phyloP scores from a whole-genome alignment of 1,140 invertebrate genomes.

The Papilio machaon region DNA sequence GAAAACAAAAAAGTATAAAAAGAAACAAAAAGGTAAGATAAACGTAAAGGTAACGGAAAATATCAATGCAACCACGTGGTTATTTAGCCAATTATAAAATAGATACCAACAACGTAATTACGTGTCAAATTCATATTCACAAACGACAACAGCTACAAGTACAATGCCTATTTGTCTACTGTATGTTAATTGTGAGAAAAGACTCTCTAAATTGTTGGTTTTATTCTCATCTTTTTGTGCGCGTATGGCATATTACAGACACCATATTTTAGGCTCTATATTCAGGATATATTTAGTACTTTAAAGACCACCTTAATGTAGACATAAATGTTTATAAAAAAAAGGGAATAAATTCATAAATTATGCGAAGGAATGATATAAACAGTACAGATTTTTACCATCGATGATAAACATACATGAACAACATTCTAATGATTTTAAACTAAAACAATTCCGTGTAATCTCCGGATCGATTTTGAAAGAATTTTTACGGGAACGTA shows the following conservation, averaged over 20 bases:
- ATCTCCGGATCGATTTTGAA: too few relatives aligned
- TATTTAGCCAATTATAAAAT: slow-evolving; percentile 7
- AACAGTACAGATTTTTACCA: too few relatives aligned
- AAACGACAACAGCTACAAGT: neutral
- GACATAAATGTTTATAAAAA: neutral
- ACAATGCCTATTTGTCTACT: slow-evolving; percentile 13
- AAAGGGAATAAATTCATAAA: too few relatives aligned
- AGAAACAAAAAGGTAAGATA: too few relatives aligned
- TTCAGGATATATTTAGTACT: neutral
- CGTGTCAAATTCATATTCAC: slow-evolving; percentile 6
- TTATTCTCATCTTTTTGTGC: slow-evolving; percentile 7
- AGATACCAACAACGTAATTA: neutral
- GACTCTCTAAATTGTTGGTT: slow-evolving; percentile 2
- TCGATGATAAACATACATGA: too few relatives aligned
- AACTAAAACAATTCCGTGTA: too few relatives aligned
- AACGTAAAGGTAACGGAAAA: too few relatives aligned
- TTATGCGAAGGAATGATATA: too few relatives aligned
- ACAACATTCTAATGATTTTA: too few relatives aligned
- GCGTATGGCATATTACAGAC: neutral
- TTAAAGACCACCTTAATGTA: neutral
- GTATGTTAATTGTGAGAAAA: slow-evolving; percentile 29
- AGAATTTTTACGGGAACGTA: too few relatives aligned
- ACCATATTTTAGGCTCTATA: neutral
- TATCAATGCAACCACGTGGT: neutral
- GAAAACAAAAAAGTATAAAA: too few relatives aligned